Conservation (phyloP, 2,113 vertebrate genomes). For the Chamaea fasciata region DNA sequence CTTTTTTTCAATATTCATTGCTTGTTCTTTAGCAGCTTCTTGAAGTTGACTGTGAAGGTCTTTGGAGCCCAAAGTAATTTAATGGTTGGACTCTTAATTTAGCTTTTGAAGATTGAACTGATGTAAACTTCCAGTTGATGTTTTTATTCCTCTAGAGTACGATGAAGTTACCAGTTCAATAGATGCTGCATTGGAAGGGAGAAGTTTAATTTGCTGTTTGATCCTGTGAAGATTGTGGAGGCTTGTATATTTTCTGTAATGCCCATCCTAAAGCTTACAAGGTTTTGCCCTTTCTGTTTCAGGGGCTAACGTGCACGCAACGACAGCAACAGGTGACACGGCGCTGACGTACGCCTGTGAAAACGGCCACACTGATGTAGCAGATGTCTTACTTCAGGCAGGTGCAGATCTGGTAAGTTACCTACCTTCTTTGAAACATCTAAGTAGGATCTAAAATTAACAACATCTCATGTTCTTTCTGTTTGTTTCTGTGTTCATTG, state of each 20-base stretch:
- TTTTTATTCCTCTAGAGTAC: not conserved
- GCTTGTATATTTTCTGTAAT: rapidly evolving
- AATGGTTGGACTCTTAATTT: not conserved
- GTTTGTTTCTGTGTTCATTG: not conserved
- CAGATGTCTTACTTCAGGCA: slow-evolving; percentile 94
- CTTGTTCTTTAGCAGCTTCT: not conserved
- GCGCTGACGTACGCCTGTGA: slow-evolving; percentile 97
- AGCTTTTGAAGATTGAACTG: not conserved
- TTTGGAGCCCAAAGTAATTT: not conserved
- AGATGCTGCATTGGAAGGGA: not conserved
- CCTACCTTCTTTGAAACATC: not conserved
- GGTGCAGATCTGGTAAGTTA: slow-evolving; percentile 91
- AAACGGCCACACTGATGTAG: slow-evolving; percentile 97
- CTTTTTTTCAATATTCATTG: rapidly evolving
- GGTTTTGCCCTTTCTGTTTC: not conserved
- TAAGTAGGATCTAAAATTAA: not conserved
- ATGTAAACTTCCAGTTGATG: not conserved
- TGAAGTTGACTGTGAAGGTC: not conserved
- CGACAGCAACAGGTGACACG: slow-evolving; percentile 96
- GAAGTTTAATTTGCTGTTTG: not conserved
- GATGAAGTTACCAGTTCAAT: not conserved
- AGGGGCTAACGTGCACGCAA: slow-evolving; percentile 98
- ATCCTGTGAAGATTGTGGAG: not conserved
- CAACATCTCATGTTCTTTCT: rapidly evolving
- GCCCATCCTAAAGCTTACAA: not conserved